Conservation (phyloP, 1,140 invertebrate genomes). For the Sarcophaga bullata region DNA sequence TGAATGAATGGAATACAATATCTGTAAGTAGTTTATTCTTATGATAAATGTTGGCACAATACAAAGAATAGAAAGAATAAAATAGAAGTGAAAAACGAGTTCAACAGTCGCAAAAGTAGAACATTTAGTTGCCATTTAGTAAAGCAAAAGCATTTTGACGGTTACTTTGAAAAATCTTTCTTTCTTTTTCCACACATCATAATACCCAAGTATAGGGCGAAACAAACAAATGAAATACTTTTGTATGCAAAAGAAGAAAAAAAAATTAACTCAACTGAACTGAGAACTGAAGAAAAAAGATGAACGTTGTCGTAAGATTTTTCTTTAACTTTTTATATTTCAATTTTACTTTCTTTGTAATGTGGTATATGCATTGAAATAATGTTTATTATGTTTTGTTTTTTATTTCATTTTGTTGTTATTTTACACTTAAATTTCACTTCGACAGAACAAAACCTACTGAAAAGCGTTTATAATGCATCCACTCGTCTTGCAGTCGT, state of each 20-base stretch:
- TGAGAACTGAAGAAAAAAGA: too few relatives aligned
- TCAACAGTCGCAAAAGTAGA: slow-evolving; percentile 9
- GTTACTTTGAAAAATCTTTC: not conserved
- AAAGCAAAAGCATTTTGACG: slow-evolving; percentile 3
- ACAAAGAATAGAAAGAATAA: not conserved
- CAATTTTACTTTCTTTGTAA: too few relatives aligned
- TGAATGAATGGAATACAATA: not conserved
- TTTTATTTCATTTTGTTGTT: too few relatives aligned
- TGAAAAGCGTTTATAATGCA: too few relatives aligned
- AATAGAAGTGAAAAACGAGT: not conserved
- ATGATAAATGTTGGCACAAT: not conserved
- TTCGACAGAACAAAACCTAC: too few relatives aligned
- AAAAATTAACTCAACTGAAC: not conserved
- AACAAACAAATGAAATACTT: slow-evolving; percentile 10
- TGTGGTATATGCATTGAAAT: too few relatives aligned
- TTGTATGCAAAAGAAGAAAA: slow-evolving; percentile 7
- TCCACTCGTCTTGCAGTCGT: too few relatives aligned
- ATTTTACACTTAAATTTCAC: too few relatives aligned
- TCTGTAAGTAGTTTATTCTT: slow-evolving; percentile 15
- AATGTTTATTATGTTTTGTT: too few relatives aligned
- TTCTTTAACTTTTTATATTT: too few relatives aligned
- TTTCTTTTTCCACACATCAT: not conserved
- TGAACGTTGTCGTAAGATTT: too few relatives aligned
- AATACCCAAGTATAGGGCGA: not conserved
- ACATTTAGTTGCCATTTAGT: not conserved